Conservation (phyloP, 2,113 vertebrate species). For the Odocoileus virginianus region DNA sequence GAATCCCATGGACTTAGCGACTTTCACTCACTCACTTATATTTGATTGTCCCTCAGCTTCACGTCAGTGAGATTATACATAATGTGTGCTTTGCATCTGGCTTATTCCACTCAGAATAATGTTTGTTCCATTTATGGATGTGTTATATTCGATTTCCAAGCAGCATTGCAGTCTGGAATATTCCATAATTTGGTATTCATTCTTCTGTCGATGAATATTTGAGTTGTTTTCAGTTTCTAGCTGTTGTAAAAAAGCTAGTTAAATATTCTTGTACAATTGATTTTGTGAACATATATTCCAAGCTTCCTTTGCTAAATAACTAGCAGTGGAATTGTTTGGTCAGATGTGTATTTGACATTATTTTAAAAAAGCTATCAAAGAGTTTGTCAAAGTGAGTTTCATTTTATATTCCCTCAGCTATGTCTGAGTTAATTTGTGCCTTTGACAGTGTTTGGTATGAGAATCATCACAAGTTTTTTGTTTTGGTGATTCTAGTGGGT, state of each 20-base stretch:
- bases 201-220: neutral
- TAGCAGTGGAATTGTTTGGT: neutral
- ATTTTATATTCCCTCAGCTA: neutral
- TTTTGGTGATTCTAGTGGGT: neutral
- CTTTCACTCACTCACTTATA: neutral
- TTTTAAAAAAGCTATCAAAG: neutral
- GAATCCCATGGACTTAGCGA: neutral
- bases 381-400: neutral
- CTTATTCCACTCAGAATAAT: neutral
- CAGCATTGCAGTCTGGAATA: neutral
- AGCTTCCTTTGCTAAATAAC: neutral
- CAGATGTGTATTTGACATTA: neutral
- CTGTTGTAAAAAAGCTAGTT: neutral
- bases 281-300: neutral
- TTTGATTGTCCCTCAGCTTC: neutral
- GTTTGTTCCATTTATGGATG: neutral
- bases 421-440: neutral
- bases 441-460: neutral
- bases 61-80: neutral
- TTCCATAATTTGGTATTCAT: neutral
- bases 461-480: neutral
- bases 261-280: neutral
- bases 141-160: neutral
- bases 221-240: neutral
- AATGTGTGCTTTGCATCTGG: neutral